These are phyloP conservation scores for Paracanthobrama guichenoti DNA, from an alignment of 2,113 vertebrate species.

Conservation along the genomic window DNA sequence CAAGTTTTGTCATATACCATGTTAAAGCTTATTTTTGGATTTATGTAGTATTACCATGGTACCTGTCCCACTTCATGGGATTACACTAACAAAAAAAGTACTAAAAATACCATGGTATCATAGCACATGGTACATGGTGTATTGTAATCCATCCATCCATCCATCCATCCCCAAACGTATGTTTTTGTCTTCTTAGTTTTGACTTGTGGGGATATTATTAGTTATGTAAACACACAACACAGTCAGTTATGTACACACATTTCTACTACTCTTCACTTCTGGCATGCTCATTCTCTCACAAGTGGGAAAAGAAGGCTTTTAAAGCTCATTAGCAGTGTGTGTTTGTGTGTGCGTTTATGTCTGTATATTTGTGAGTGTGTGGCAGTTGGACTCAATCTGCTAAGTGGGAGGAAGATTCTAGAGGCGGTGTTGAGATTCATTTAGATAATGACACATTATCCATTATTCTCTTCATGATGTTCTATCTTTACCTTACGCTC, in stretches of 20 bases:
- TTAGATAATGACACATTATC: conserved; percentile 52
- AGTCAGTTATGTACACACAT: neutral
- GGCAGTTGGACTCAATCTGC: conserved; percentile 47
- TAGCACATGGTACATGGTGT: neutral
- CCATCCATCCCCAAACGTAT: neutral
- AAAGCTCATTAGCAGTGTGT: conserved; percentile 8
- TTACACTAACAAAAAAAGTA: neutral
- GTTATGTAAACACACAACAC: neutral
- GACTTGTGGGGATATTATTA: neutral
- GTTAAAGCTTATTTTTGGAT: too few species aligned
- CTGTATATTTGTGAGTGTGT: neutral
- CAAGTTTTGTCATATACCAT: too few species aligned
- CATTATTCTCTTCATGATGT: neutral
- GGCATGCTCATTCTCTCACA: conserved; percentile 6
- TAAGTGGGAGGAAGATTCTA: conserved; percentile 50
- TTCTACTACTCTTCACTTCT: conserved; percentile 10
- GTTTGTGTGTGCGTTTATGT: neutral
- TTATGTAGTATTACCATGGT: too few species aligned
- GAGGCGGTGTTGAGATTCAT: conserved; percentile 51
- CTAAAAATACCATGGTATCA: neutral
- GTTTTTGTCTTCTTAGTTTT: neutral
- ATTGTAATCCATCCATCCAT: neutral
- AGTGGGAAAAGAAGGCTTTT: conserved; percentile 27
- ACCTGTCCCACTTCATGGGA: neutral
- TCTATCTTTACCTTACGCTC: neutral